phyloP scores from a whole-genome alignment of 1,140 invertebrate species.

The Geopemphigus sp. region DNA sequence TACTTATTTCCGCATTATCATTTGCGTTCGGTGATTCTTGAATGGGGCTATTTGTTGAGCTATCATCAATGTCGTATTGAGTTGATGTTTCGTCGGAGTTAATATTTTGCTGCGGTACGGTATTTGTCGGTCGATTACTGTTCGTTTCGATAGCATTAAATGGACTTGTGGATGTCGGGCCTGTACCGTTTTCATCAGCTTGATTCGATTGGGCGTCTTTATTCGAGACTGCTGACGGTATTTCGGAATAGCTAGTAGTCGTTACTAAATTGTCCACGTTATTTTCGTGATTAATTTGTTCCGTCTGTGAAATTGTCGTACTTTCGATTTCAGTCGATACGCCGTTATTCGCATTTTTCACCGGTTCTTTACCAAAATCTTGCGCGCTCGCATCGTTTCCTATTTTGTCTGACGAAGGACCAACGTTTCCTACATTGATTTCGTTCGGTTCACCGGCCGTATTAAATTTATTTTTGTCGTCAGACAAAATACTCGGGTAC shows the following conservation, averaged over 20 bases:
- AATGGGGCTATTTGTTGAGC: conserved; percentile 9
- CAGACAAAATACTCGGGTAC: conserved; percentile 42
- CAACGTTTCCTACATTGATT: conserved; percentile 40
- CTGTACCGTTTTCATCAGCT: neutral
- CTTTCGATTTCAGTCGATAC: neutral
- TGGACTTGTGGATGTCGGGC: neutral
- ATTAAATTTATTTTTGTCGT: conserved; percentile 48
- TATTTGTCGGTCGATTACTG: neutral
- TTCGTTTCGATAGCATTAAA: neutral
- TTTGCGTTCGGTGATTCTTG: neutral
- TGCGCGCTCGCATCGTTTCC: neutral
- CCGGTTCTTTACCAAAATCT: neutral
- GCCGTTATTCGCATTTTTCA: neutral
- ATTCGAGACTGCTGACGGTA: neutral
- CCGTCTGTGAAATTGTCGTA: neutral
- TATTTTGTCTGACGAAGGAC: neutral
- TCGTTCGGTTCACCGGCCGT: conserved; percentile 38
- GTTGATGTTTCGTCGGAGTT: neutral
- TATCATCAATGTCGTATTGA: neutral
- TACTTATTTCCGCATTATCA: neutral
- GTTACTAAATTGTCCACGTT: neutral
- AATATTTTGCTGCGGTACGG: neutral
- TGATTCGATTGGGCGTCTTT: neutral
- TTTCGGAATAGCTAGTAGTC: neutral
- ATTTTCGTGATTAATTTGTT: conserved; percentile 17